phyloP scores from a whole-genome alignment of 1,140 invertebrate species.

The Gonioctena quinquepunctata region DNA sequence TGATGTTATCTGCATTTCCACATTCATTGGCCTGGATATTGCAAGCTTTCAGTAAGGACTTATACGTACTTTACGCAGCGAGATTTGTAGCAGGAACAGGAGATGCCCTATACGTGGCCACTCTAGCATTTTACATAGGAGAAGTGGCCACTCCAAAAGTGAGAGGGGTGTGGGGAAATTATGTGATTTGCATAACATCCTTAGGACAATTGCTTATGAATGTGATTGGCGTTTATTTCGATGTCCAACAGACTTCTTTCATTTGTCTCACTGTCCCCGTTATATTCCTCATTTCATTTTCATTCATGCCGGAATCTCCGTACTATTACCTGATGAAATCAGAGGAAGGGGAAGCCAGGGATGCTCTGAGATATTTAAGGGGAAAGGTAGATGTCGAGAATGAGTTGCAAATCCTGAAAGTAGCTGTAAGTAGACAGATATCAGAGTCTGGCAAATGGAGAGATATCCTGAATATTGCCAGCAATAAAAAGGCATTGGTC shows the following conservation, averaged over 20 bases:
- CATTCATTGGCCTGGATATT: constrained; percentile 16
- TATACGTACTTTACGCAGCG: constrained; percentile 51
- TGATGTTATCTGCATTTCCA: constrained; percentile 23
- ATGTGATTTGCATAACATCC: constrained; percentile 56
- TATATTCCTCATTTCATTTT: constrained; percentile 49
- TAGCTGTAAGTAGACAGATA: constrained; percentile 38
- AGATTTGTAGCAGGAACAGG: constrained; percentile 37
- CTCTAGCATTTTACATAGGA: constrained; percentile 37
- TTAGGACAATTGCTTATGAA: constrained; percentile 59
- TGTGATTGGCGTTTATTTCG: constrained; percentile 20
- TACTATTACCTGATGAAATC: constrained; percentile 42
- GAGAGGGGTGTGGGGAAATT: constrained; percentile 48
- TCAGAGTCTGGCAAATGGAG: constrained; percentile 46
- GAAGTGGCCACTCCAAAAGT: constrained; percentile 42
- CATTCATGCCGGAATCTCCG: constrained; percentile 50
- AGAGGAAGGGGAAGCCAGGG: constrained; percentile 27
- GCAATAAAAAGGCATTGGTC: constrained; percentile 33
- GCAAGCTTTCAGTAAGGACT: constrained; percentile 14
- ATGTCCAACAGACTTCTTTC: constrained; percentile 24
- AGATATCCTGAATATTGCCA: constrained; percentile 30
- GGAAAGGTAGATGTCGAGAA: constrained; percentile 30
- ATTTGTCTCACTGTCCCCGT: constrained; percentile 22
- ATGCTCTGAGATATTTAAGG: constrained; percentile 28
- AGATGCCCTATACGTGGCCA: constrained; percentile 33
- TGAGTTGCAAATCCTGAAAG: constrained; percentile 30